These are phyloP conservation scores for Sinotaia quadrata DNA, from an alignment of 2,888 invertebrate species.

Conservation along the genomic window DNA sequence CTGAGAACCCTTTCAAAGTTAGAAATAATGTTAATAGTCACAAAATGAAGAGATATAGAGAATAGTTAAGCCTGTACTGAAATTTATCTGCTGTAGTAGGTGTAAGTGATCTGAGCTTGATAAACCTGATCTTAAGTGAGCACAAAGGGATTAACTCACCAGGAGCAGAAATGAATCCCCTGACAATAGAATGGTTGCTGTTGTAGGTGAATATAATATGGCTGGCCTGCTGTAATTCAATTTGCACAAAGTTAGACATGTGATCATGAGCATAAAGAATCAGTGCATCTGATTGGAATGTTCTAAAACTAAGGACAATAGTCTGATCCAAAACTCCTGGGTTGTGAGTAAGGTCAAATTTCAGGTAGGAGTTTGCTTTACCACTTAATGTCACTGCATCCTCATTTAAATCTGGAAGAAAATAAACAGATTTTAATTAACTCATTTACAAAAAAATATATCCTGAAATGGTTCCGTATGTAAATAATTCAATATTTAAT, in stretches of 20 bases:
- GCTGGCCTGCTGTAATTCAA: constrained; percentile 48
- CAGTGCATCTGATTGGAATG: constrained; percentile 84
- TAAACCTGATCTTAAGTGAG: no score
- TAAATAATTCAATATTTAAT: no score
- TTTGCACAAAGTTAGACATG: constrained; percentile 91
- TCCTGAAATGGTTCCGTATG: no score
- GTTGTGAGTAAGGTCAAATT: constrained; percentile 77
- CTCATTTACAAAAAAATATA: background rate
- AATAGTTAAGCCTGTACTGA: no score
- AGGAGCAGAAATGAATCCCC: constrained; percentile 31
- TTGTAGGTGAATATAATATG: constrained; percentile 50
- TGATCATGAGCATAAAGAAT: constrained; percentile 90
- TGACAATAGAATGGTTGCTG: constrained; percentile 40
- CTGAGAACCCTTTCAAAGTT: no score
- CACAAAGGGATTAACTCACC: constrained; percentile 20
- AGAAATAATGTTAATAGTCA: no score
- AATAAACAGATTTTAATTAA: background rate
- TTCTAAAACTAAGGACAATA: constrained; percentile 90
- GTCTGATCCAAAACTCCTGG: constrained; percentile 83
- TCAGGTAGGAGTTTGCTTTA: constrained; percentile 80
- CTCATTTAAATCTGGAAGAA: constrained; percentile 85
- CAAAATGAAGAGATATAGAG: no score
- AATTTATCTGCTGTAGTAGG: no score
- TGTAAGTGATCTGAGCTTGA: no score
- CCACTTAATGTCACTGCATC: constrained; percentile 91